Evolutionary conservation across 1,140 invertebrate species (phyloP), one percentile per base, ranked within the genome.

Genomic region (Camponotus vicinus): DNA sequence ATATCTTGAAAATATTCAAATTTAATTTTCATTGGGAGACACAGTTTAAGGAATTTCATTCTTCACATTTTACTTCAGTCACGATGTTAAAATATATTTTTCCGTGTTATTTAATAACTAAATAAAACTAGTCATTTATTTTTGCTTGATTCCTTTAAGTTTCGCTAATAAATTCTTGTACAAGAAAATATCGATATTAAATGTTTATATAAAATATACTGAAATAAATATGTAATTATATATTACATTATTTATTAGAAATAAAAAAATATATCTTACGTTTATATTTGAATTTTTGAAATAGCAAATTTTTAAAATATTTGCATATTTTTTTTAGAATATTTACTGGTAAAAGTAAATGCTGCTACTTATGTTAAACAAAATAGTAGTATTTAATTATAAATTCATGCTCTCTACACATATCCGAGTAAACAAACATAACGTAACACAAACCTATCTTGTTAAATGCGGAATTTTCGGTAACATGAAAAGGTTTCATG

Each of bases 301-400:
- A 37, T 8, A 18, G 11, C 1, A 49, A 8, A 73, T 55, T 55
- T 37, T 57, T 75, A 2, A 9, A 37, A 73, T 55, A 45, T 8
- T 37, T 37, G 4, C 18, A 27, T 27, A 27, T 27, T 27, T 27
- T 27, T 27, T 27, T 57, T 75, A 2, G 9, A 37, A 73, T 55
- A 45, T 8, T 37, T 37, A 5, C 18, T 52, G 13, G 4, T 52
- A 52, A 52, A 18, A 52, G 18, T 52, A 52, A 52, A 52, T 52
- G 49, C 4, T 18, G 1, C 15, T 52, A 52, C 4, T 52, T 52
- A 27, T 27, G 6, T 1, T 42, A 27, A 42, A 37, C 5, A 11
- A 15, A 73, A 73, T 49, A 40, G 52, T 34, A n/a, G n/a, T 13
- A 13, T 59, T 59, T 76, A 59, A 59, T 61, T 57, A 40, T 15